Evolutionary conservation across 2,888 invertebrate species (phyloP), one percentile per base, ranked within the genome.

Genomic region (Coremacera marginata): DNA sequence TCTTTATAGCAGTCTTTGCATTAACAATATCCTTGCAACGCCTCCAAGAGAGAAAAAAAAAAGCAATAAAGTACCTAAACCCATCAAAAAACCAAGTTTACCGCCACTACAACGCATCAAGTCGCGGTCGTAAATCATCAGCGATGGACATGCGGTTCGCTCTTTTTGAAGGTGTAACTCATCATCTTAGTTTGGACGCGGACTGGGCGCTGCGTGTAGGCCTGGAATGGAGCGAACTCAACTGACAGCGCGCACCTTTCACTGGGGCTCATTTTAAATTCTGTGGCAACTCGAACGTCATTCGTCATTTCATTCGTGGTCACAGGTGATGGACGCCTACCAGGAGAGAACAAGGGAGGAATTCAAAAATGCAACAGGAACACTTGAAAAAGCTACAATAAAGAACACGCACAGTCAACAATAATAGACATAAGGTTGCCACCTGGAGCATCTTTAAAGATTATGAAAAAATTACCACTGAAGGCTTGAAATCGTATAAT

Each of bases 91-190:
- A 34, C 49, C 27, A 27, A 55, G 49, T 31, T 7, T 44, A 19
- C 37, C 52, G 14, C 57, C 71, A 44, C 70, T 55, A 31, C 27
- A 62, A 14, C 72, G 57, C 72, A 68, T 73, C 77, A 68, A 73
- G 68, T 73, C 49, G 73, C 60, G 34, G 72, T 27, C 73, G 71
- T 77, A 77, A 77, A 68, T 77, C 68, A 72, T 73, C 27, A 52
- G 57, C 62, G 68, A 31, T 22, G 68, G 51, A 25, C 27, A 16
- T 34, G 27, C 27, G 22, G 70, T 51, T 31, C 63, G 51, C 51
- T 52, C 44, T 60, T 25, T 34, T 63, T 14, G 67, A 55, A 75
- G 71, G 71, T 71, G 71, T 31, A 60, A 9, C 57, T n/a, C 57
- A 57, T 70, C 70, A 55, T 34, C 44, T 37, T 14, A 8, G 51